Percentiles rank a stretch among this genome's conserved stretches.
Evolutionary conservation across 2,113 vertebrate genomes (phyloP).

Genomic region (Thunnus thynnus): DNA sequence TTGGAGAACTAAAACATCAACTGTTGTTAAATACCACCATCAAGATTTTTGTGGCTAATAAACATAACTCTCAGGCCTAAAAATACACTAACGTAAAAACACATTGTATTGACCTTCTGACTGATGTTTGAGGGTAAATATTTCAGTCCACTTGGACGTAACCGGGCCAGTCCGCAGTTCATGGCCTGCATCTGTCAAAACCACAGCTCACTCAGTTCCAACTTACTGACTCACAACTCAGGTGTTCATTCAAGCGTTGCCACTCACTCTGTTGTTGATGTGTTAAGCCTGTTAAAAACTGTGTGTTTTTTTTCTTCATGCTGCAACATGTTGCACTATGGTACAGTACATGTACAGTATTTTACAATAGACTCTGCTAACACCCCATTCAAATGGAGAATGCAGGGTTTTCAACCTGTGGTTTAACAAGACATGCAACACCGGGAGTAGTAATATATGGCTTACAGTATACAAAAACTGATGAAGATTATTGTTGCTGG

Average conservation of each 20-base stretch:
- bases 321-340: conserved; percentile 48
- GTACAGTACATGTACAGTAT: not conserved
- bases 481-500: not conserved
- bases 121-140: not conserved
- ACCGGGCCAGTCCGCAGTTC: conserved; percentile 17
- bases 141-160: not conserved
- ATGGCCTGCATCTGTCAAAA: conserved; percentile 53
- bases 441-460: not conserved
- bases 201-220: conserved; percentile 43
- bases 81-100: not conserved
- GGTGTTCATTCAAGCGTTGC: conserved; percentile 22
- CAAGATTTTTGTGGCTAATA: not conserved
- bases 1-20: not conserved
- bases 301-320: conserved; percentile 13
- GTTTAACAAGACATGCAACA: not conserved
- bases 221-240: conserved; percentile 49
- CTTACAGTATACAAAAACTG: not conserved
- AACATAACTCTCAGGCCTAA: not conserved
- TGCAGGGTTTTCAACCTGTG: not conserved
- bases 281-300: conserved; percentile 39
- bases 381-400: not conserved
- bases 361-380: conserved; percentile 9
- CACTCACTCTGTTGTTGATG: conserved; percentile 9
- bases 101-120: not conserved
- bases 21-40: not conserved